These are phyloP conservation scores for Hippocampus barbouri DNA, from an alignment of 2,113 vertebrate genomes.

Conservation along the genomic window DNA sequence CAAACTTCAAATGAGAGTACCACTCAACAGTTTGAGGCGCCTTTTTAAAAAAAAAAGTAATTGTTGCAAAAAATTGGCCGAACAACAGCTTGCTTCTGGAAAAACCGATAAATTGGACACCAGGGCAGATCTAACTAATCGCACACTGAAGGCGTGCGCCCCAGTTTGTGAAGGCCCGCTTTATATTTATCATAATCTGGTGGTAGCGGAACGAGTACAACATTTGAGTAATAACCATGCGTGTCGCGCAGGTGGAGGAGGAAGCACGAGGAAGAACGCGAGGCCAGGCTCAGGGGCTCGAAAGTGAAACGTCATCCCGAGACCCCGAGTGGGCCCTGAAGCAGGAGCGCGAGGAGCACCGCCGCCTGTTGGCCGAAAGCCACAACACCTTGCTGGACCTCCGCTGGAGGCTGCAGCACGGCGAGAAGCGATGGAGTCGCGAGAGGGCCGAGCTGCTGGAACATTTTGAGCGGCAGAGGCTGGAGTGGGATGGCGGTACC, in stretches of 20 bases:
- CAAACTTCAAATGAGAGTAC: too few species aligned
- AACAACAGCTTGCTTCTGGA: too few species aligned
- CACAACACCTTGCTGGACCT: constrained; percentile 85
- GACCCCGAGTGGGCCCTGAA: constrained; percentile 60
- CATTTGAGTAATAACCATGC: not conserved
- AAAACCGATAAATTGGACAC: too few species aligned
- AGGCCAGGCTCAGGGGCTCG: constrained; percentile 45
- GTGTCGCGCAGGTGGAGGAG: constrained; percentile 54
- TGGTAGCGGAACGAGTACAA: not conserved
- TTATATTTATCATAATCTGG: not conserved
- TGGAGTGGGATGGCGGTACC: constrained; percentile 83
- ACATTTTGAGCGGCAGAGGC: constrained; percentile 78
- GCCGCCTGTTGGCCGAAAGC: constrained; percentile 84
- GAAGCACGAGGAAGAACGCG: constrained; percentile 17
- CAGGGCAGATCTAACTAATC: too few species aligned
- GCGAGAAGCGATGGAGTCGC: constrained; percentile 84
- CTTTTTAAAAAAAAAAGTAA: too few species aligned
- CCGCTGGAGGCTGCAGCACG: constrained; percentile 88
- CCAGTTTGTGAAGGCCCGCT: too few species aligned
- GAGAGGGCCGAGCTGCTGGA: constrained; percentile 86
- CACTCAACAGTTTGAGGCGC: too few species aligned
- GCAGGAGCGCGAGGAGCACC: constrained; percentile 85
- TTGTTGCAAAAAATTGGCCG: too few species aligned
- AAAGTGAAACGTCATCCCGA: constrained; percentile 5
- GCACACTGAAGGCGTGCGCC: too few species aligned